These are phyloP conservation scores for Phyllostomus discolor DNA, from an alignment of 2,113 vertebrate genomes.

Conservation along the genomic window DNA sequence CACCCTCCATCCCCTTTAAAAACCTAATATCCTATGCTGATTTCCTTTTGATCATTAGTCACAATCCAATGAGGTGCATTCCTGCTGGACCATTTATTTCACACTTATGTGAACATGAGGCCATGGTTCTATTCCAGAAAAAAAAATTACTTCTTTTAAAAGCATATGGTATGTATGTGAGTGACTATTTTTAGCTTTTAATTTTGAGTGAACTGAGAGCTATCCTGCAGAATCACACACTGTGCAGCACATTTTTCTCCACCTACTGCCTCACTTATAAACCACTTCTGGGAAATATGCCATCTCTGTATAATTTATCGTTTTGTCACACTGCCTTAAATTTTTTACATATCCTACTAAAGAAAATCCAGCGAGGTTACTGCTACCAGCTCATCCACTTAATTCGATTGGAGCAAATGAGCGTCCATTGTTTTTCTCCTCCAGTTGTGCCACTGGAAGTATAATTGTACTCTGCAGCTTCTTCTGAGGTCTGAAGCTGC, in stretches of 20 bases:
- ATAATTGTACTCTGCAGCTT: not conserved
- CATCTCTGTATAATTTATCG: not conserved
- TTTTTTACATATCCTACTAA: not conserved
- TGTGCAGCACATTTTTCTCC: not conserved
- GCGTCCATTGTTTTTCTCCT: not conserved
- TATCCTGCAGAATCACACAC: not conserved
- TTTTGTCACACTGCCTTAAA: not conserved
- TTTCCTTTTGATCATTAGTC: not conserved
- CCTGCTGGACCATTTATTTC: not conserved
- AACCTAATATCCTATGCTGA: not conserved
- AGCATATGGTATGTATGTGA: not conserved
- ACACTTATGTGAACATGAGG: not conserved
- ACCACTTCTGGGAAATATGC: not conserved
- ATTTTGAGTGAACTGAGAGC: not conserved
- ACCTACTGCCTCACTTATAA: not conserved
- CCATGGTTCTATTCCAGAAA: not conserved
- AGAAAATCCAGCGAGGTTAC: not conserved
- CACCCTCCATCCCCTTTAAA: not conserved
- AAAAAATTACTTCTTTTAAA: not conserved
- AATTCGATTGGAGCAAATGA: not conserved
- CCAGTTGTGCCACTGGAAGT: not conserved
- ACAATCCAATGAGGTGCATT: not conserved
- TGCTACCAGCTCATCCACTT: not conserved
- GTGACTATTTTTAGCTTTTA: not conserved
- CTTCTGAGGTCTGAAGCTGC: not conserved